phyloP scores from a whole-genome alignment of 2,113 vertebrate genomes.

The Melanotaenia duboulayi region DNA sequence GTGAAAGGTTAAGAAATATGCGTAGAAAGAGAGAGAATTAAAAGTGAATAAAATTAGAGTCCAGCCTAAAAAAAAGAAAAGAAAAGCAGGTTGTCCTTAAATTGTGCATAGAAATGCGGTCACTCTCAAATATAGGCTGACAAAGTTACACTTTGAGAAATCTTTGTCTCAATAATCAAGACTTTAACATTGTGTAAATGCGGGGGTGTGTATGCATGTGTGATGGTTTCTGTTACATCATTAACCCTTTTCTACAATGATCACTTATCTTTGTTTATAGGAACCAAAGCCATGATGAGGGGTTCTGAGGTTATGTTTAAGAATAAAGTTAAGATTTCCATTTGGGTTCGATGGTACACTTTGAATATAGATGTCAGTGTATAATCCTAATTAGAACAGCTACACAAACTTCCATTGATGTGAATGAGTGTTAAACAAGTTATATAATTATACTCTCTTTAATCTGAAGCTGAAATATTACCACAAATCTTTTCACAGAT shows the following conservation, averaged over 20 bases:
- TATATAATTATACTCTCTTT: neutral
- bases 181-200: too few relatives aligned
- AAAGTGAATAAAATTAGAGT: conserved; percentile 37
- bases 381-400: too few relatives aligned
- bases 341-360: neutral
- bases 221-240: too few relatives aligned
- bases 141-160: too few relatives aligned
- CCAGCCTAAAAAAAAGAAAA: conserved; percentile 2
- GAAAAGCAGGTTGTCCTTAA: neutral
- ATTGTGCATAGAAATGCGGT: conserved; percentile 37
- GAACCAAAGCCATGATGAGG: too few relatives aligned
- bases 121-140: conserved; percentile 1
- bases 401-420: neutral
- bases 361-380: neutral
- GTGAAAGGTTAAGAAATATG: conserved; percentile 15
- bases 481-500: conserved; percentile 21
- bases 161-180: too few relatives aligned
- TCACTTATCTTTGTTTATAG: too few relatives aligned
- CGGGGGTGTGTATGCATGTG: too few relatives aligned
- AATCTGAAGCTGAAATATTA: conserved; percentile 5
- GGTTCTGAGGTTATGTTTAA: too few relatives aligned
- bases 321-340: neutral
- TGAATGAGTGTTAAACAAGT: neutral
- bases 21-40: neutral
- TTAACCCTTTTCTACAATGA: too few relatives aligned